Base-by-base conservation (phyloP, 2,113 vertebrate genomes). In the Rhynchomys soricoides region DNA sequence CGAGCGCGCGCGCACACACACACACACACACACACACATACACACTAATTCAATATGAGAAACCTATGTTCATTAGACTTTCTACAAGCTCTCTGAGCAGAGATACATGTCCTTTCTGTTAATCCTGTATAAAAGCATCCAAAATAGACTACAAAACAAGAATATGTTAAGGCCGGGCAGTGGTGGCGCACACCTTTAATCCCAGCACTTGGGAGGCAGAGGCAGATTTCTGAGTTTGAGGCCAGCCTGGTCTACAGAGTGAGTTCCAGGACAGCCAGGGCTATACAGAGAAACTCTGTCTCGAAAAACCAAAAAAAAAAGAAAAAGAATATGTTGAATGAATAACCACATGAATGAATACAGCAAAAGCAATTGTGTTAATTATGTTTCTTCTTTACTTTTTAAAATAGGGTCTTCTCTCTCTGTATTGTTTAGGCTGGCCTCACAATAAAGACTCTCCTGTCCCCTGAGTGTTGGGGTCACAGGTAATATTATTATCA, bases 41-140 rank as follows among this genome's bases (percentile, higher is more conserved):
- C 66, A 10, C 93, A 86, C 74, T 91, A 79, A 74, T 96, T 96
- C 52, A 95, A 73, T 37, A 96, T 16, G 71, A 95, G 7, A 85
- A 64, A 45, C 40, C 26, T 64, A 45, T 64, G 45, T 66, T 85
- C 4, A 48, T 66, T 66, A 48, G 17, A 66, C 40, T 66, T 13
- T 64, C 59, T 78, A 13, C 48, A 93, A 93, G 16, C 5, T 93
- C 43, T 7, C 29, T 95, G 48, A 94, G 15, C 73, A 62, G 48
- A 83, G 82, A 26, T 43, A 34, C 55, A 6, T 87, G 85, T 90
- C 3, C 13, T 83, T 64, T 82, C 26, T 81, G 16, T 81, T 17
- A 57, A 11, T 8, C 7, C 83, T 43, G 5, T 34, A 50, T 43
- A 77, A 73, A 66, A 86, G 77, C 77, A 31, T 11, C 26, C 57